Conservation (phyloP, 2,888 invertebrate species). For the Phengaris arion region DNA sequence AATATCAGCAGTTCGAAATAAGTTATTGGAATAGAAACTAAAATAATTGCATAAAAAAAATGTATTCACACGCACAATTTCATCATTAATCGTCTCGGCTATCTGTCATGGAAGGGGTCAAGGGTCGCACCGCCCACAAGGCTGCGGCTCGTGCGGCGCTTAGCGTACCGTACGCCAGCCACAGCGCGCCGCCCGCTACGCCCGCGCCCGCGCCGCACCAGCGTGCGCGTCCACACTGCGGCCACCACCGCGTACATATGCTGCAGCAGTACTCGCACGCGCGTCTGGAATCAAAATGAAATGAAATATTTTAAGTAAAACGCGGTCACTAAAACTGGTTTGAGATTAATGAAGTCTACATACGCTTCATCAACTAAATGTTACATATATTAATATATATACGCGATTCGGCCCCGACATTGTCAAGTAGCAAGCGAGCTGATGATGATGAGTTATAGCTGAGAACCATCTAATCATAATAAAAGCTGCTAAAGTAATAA, state of each 20-base stretch:
- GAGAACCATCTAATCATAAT: too few species aligned
- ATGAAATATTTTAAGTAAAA: background rate
- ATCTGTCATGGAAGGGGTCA: slow-evolving; percentile 34
- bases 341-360: background rate
- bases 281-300: slow-evolving; percentile 29
- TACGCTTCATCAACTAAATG: too few species aligned
- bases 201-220: slow-evolving; percentile 44
- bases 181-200: slow-evolving; percentile 49
- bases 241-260: slow-evolving; percentile 55
- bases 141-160: slow-evolving; percentile 49
- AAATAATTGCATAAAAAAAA: background rate
- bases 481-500: too few species aligned
- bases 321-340: background rate
- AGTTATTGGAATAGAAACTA: too few species aligned
- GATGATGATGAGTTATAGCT: too few species aligned
- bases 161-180: slow-evolving; percentile 53
- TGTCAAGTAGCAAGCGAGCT: too few species aligned
- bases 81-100: background rate
- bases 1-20: too few species aligned
- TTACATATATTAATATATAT: too few species aligned
- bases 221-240: slow-evolving; percentile 38
- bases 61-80: background rate
- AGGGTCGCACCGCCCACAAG: slow-evolving; percentile 63
- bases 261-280: slow-evolving; percentile 56
- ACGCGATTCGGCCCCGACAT: too few species aligned